These are phyloP conservation scores for Cryptotermes secundus DNA, from an alignment of 1,140 invertebrate species.

Conservation along the genomic window DNA sequence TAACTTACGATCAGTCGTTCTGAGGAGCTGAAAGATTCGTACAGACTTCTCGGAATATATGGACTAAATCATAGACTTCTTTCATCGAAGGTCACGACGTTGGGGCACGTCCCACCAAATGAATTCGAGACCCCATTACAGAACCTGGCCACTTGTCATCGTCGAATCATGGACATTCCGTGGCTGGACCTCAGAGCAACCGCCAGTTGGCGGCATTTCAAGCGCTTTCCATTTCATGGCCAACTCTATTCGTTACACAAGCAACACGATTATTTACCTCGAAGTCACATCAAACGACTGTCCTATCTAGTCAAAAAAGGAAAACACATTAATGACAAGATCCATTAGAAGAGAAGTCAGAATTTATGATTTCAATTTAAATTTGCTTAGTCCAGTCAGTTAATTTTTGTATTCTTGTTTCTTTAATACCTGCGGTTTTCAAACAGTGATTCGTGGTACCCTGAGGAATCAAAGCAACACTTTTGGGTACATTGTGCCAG, in stretches of 20 bases:
- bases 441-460: neutral
- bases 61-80: neutral
- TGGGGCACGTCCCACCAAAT: neutral
- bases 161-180: neutral
- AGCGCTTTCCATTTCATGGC: neutral
- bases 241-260: neutral
- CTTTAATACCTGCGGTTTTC: neutral
- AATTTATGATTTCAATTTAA: slow-evolving; percentile 16
- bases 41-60: neutral
- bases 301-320: neutral
- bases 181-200: slow-evolving; percentile 1
- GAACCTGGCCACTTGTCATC: neutral
- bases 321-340: neutral
- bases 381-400: neutral
- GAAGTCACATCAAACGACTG: neutral
- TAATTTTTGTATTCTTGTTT: neutral
- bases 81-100: neutral
- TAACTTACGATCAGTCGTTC: too few species aligned
- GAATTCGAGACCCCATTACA: slow-evolving; percentile 15
- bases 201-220: slow-evolving; percentile 16
- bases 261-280: neutral
- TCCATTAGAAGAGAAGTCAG: neutral
- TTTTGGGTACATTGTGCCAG: too few species aligned
- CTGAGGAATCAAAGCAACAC: too few species aligned
- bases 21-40: neutral